Conservation (phyloP, 2,113 vertebrate species). For the Anolis carolinensis region DNA sequence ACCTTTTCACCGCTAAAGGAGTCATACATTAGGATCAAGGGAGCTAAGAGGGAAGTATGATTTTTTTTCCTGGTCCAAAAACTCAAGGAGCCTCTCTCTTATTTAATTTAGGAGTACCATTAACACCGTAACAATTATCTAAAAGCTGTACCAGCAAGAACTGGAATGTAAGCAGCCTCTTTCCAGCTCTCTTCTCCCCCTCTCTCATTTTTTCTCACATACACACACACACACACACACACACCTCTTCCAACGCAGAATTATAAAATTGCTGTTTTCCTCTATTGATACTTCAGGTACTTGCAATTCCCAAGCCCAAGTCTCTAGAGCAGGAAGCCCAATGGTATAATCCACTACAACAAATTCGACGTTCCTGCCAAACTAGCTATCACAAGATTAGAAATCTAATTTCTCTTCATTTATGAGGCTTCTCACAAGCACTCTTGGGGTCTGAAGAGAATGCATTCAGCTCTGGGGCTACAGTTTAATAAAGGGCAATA, state of each 20-base stretch:
- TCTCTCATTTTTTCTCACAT: not conserved
- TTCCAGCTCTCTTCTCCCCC: not conserved
- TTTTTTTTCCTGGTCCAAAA: too few species aligned
- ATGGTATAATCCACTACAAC: not conserved
- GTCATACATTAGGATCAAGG: too few species aligned
- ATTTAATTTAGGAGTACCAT: conserved; percentile 13
- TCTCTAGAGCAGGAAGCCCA: conserved; percentile 3
- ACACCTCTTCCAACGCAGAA: not conserved
- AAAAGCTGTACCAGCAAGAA: not conserved
- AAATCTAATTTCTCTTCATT: conserved; percentile 43
- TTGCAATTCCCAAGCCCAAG: conserved; percentile 8
- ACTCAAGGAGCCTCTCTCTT: not conserved
- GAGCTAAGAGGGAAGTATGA: too few species aligned
- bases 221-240: not conserved
- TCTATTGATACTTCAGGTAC: conserved; percentile 10
- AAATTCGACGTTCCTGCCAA: conserved; percentile 19
- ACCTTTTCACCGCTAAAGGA: too few species aligned
- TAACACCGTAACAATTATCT: conserved; percentile 13
- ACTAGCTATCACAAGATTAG: conserved; percentile 24
- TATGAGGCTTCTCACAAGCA: conserved; percentile 25
- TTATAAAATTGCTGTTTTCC: conserved; percentile 7
- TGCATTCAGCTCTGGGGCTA: conserved; percentile 9
- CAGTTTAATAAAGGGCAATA: conserved; percentile 42
- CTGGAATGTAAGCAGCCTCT: not conserved
- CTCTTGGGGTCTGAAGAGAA: conserved; percentile 16